Evolutionary conservation across 2,113 vertebrate species (phyloP).

Genomic region (Cairina moschata): DNA sequence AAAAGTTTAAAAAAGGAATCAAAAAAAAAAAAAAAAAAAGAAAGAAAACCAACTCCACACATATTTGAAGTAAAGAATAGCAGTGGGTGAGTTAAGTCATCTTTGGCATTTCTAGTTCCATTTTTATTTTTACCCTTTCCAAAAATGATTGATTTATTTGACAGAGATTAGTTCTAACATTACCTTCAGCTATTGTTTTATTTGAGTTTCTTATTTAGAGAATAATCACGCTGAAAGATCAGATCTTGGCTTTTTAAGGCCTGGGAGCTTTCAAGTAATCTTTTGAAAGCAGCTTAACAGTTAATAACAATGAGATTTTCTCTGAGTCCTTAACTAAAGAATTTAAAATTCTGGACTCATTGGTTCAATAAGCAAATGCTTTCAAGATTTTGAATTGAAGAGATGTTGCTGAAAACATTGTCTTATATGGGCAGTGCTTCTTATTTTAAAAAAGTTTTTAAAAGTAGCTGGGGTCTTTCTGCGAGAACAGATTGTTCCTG

Average conservation of each 20-base stretch:
- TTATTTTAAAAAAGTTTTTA: neutral
- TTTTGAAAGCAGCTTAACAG: slow-evolving; percentile 47
- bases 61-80: slow-evolving; percentile 6
- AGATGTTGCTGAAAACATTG: neutral
- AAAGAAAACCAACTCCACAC: neutral
- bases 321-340: slow-evolving; percentile 34
- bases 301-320: slow-evolving; percentile 58
- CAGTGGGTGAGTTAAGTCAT: neutral
- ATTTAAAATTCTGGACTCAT: slow-evolving; percentile 29
- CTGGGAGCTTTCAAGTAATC: slow-evolving; percentile 29
- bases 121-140: slow-evolving; percentile 23
- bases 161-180: neutral
- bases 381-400: neutral
- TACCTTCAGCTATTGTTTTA: neutral
- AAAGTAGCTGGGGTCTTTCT: neutral
- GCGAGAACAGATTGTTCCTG: neutral
- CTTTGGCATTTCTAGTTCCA: neutral
- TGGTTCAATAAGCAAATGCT: neutral
- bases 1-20: slow-evolving; percentile 1
- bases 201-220: slow-evolving; percentile 40
- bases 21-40: neutral
- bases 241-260: slow-evolving; percentile 57
- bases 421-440: neutral
- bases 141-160: neutral
- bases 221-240: slow-evolving; percentile 30